Conservation (phyloP, 1,140 invertebrate genomes). For the Acromyrmex charruanus region DNA sequence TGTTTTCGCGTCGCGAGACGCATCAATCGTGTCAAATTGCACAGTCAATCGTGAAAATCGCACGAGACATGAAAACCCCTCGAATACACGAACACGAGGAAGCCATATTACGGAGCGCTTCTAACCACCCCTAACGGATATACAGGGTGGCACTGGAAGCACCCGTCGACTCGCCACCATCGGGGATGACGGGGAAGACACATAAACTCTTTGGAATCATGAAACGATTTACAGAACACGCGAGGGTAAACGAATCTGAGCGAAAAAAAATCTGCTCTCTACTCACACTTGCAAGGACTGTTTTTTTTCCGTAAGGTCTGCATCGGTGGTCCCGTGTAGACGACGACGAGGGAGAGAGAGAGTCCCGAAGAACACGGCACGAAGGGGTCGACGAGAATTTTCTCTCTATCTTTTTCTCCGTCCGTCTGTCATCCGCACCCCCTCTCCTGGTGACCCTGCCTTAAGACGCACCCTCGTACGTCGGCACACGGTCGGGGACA, state of each 20-base stretch:
- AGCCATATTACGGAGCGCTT: slow-evolving; percentile 71
- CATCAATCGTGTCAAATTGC: background rate
- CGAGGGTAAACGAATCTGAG: background rate
- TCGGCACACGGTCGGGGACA: slow-evolving; percentile 68
- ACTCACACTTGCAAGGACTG: slow-evolving; percentile 96
- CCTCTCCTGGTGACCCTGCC: slow-evolving; percentile 18
- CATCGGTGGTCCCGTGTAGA: slow-evolving; percentile 87
- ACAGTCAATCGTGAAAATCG: background rate
- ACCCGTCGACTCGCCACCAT: background rate
- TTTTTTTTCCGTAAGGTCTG: slow-evolving; percentile 96
- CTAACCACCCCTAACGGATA: slow-evolving; percentile 59
- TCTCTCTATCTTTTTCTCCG: slow-evolving; percentile 53
- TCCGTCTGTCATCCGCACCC: slow-evolving; percentile 20
- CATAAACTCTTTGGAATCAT: background rate
- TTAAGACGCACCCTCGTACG: slow-evolving; percentile 59
- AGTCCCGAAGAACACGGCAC: slow-evolving; percentile 54
- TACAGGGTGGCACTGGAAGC: slow-evolving; percentile 60
- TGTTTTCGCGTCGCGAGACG: background rate
- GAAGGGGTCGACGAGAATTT: slow-evolving; percentile 50
- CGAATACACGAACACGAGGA: slow-evolving; percentile 23
- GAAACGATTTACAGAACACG: background rate
- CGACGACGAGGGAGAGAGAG: slow-evolving; percentile 51
- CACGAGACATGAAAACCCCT: background rate
- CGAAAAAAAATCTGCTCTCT: slow-evolving; percentile 54
- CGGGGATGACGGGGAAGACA: background rate